phyloP scores from a whole-genome alignment of 53 echinoderm and acorn worm species.

The Arbacia lixula region DNA sequence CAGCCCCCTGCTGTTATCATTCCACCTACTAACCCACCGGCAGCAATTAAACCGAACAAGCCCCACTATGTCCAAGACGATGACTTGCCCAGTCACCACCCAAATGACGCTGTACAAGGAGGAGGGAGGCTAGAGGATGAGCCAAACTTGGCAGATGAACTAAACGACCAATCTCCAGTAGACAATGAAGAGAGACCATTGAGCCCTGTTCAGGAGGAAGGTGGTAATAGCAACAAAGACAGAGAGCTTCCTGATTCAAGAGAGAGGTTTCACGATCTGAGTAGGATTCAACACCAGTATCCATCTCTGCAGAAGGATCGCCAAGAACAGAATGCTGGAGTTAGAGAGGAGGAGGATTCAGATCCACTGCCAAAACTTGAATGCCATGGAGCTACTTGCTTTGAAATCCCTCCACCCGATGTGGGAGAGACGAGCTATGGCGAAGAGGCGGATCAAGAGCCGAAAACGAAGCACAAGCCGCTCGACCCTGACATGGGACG shows the following conservation, averaged over 20 bases:
- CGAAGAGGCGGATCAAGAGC: neutral
- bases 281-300: no score
- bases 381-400: conserved; percentile 24
- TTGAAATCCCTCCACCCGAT: neutral
- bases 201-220: neutral
- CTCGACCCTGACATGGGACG: neutral
- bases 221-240: neutral
- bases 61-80: neutral
- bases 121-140: neutral
- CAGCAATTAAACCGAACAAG: neutral
- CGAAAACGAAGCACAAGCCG: neutral
- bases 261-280: conserved; percentile 17
- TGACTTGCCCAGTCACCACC: conserved; percentile 2
- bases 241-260: conserved; percentile 3
- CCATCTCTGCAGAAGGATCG: no score
- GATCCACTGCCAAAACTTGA: conserved; percentile 1
- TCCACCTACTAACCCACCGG: conserved; percentile 45
- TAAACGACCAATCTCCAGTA: conserved; percentile 33
- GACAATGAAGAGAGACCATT: neutral
- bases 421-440: conserved; percentile 3
- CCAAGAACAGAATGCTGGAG: neutral
- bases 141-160: conserved; percentile 16
- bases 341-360: neutral
- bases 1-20: conserved; percentile 6
- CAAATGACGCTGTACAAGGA: neutral